Base-by-base conservation (phyloP, 2,888 invertebrate genomes). In the Ochlodes sylvanus region DNA sequence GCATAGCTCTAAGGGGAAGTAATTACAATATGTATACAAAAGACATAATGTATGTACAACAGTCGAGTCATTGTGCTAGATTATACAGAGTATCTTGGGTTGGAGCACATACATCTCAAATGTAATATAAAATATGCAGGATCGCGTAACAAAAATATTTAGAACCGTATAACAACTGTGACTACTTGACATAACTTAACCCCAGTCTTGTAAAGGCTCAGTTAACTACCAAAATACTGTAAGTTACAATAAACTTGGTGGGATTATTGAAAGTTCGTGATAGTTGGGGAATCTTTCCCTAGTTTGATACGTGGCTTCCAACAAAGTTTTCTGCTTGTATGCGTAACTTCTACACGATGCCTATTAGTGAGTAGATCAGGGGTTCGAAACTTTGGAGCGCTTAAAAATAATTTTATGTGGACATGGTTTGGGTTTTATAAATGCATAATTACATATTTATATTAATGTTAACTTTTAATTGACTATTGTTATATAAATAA, bases 241-340 rank as follows among this genome's bases (percentile, higher is more conserved):
- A 75, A 68, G 77, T 82, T 83, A 88, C 85, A 86, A 88, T 87
- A 78, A 88, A 84, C 84, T 88, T 83, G 83, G 77, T 69, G 76
- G 81, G 87, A 87, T 89, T 90, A 89, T 88, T 83, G 84, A 79
- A 85, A 89, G 84, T 88, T 88, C 76, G 77, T 75, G 79, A 84
- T 88, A 90, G 88, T 90, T 87, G 64, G 78, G 73, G 74, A 87
- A 88, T 89, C 87, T 88, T 88, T 84, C 74, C 75, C 78, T 74
- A 79, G 79, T 87, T 81, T 73, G 81, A 84, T 86, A 86, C 68
- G 68, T 88, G 86, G 83, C 78, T 85, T 80, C 78, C 72, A 75
- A 77, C 66, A 65, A 79, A 87, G 80, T 82, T 88, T 83, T 78
- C 75, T 80, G 77, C 78, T 83, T 80, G 77, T 75, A 74, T 77